These are phyloP conservation scores for Pseudochaenichthys georgianus DNA, from an alignment of 2,797 vertebrate genomes.

Conservation along the genomic window DNA sequence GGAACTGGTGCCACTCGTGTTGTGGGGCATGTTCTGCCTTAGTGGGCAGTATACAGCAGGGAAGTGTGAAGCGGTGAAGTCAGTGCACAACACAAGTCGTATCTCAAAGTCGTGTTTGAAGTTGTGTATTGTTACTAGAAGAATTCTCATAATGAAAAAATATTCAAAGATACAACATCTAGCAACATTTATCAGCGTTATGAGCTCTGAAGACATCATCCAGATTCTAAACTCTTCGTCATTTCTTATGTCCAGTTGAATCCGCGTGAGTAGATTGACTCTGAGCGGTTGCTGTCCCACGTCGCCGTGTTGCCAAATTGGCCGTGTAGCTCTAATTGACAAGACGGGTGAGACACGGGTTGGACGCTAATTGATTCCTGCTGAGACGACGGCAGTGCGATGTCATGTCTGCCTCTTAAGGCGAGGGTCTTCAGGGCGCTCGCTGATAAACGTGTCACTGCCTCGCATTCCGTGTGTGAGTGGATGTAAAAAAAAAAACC, in stretches of 20 bases:
- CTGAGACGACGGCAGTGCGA: conserved; percentile 50
- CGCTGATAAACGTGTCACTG: conserved; percentile 40
- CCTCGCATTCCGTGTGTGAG: not conserved
- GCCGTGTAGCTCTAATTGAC: conserved; percentile 67
- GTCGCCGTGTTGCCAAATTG: conserved; percentile 48
- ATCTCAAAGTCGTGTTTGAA: not conserved
- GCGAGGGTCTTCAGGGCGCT: conserved; percentile 48
- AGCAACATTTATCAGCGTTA: not conserved
- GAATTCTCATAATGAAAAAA: too few species aligned
- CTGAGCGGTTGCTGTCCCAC: conserved; percentile 18
- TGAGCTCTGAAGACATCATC: not conserved
- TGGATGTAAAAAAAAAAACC: conserved; percentile 14
- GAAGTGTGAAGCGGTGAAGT: not conserved
- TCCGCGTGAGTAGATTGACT: not conserved
- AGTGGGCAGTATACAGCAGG: conserved; percentile 13
- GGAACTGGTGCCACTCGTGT: conserved; percentile 35
- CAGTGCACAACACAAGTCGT: not conserved
- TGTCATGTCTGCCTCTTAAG: conserved; percentile 57
- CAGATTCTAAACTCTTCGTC: not conserved
- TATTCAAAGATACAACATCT: not conserved
- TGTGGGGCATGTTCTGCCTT: conserved; percentile 34
- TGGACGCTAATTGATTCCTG: conserved; percentile 73
- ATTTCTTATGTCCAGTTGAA: conserved; percentile 11
- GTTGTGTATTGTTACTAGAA: not conserved
- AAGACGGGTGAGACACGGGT: conserved; percentile 40